These are phyloP conservation scores for Acanthurus tractus DNA, from an alignment of 2,797 vertebrate species.

Conservation along the genomic window DNA sequence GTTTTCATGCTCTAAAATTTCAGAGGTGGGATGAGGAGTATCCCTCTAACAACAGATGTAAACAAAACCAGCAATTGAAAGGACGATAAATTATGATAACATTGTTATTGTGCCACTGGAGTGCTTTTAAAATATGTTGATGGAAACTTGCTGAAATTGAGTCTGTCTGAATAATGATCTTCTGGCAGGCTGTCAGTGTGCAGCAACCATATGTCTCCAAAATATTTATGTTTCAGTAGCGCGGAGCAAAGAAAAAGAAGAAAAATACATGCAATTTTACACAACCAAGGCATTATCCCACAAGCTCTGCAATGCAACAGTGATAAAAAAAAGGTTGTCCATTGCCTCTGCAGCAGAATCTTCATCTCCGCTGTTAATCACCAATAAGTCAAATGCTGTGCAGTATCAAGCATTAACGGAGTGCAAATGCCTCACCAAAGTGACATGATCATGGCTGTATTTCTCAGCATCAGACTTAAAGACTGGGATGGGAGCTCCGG, in stretches of 20 bases:
- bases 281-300: constrained; percentile 13
- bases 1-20: constrained; percentile 25
- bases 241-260: constrained; percentile 38
- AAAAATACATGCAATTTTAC: constrained; percentile 10
- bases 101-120: constrained; percentile 50
- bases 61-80: constrained; percentile 49
- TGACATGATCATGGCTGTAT: constrained; percentile 48
- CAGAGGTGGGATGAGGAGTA: constrained; percentile 26
- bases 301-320: constrained; percentile 16
- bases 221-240: constrained; percentile 67
- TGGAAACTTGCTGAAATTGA: constrained; percentile 52
- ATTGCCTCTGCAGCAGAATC: constrained; percentile 10
- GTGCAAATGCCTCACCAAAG: constrained; percentile 24
- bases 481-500: constrained; percentile 47
- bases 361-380: constrained; percentile 2
- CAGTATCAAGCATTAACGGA: neutral
- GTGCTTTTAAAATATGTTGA: constrained; percentile 50
- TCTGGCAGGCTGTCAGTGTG: constrained; percentile 45
- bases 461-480: constrained; percentile 47
- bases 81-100: constrained; percentile 45
- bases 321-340: constrained; percentile 3
- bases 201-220: constrained; percentile 51
- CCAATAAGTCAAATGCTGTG: constrained; percentile 18
- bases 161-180: constrained; percentile 50
- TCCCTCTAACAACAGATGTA: constrained; percentile 48